Conservation (phyloP, 2,797 vertebrate genomes). For the Phoxinus dragarum region DNA sequence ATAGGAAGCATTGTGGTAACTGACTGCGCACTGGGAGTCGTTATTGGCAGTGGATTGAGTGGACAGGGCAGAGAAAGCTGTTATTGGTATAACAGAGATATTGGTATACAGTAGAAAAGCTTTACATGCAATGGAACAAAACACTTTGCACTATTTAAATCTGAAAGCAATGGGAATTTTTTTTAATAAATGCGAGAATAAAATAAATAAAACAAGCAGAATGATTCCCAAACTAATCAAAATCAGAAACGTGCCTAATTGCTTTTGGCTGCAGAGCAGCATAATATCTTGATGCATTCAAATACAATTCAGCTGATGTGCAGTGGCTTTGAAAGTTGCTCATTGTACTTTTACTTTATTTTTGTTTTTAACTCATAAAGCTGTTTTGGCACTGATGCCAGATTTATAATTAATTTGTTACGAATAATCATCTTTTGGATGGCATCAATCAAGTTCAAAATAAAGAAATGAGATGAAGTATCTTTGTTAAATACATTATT, state of each 20-base stretch:
- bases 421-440: neutral
- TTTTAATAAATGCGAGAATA: neutral
- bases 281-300: neutral
- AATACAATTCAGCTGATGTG: conserved; percentile 2
- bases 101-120: neutral
- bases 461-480: conserved; percentile 1
- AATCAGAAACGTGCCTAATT: neutral
- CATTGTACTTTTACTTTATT: conserved; percentile 3
- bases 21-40: conserved; percentile 15
- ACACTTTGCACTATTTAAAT: neutral
- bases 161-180: neutral
- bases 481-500: neutral
- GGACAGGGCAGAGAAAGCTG: conserved; percentile 54
- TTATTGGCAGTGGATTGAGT: conserved; percentile 50
- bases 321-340: neutral
- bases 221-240: neutral
- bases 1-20: conserved; percentile 38
- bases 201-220: neutral
- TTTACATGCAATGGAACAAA: neutral
- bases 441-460: conserved; percentile 11
- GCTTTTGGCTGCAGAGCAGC: conserved; percentile 1
- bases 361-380: conserved; percentile 21
- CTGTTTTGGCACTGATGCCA: neutral
- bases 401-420: conserved; percentile 9
- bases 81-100: conserved; percentile 62